These are phyloP conservation scores for Pogonomyrmex barbatus DNA, from an alignment of 1,140 invertebrate species.

Conservation along the genomic window DNA sequence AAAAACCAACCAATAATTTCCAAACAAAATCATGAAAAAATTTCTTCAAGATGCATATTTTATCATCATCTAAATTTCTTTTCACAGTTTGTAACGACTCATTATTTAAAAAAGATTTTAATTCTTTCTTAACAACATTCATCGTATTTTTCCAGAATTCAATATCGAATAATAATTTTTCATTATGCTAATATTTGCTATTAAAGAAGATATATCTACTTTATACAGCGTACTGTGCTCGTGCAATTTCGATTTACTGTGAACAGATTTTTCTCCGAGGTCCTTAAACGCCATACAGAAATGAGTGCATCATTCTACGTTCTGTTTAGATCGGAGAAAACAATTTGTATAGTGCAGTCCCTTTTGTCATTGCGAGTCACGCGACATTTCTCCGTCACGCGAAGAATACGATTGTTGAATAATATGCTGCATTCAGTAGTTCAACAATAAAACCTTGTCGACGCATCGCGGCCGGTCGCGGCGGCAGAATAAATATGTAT, in stretches of 20 bases:
- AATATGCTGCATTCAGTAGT: background rate
- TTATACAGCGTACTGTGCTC: background rate
- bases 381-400: conserved; percentile 32
- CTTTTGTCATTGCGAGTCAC: conserved; percentile 42
- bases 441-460: conserved; percentile 19
- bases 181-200: background rate
- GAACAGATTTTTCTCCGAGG: conserved; percentile 23
- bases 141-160: background rate
- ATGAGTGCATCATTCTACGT: conserved; percentile 30
- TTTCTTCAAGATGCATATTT: background rate
- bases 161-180: conserved; percentile 19
- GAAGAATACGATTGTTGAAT: conserved; percentile 31
- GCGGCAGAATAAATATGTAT: conserved; percentile 17
- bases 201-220: background rate
- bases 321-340: conserved; percentile 18
- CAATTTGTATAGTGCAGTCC: conserved; percentile 36
- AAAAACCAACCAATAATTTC: background rate
- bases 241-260: conserved; percentile 24
- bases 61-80: background rate
- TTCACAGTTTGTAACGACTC: background rate
- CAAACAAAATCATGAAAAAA: background rate
- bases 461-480: background rate
- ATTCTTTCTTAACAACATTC: background rate
- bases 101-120: background rate
- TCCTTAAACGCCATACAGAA: conserved; percentile 40